These are phyloP conservation scores for Apotomis turbidana DNA, from an alignment of 2,888 invertebrate species.

Conservation along the genomic window DNA sequence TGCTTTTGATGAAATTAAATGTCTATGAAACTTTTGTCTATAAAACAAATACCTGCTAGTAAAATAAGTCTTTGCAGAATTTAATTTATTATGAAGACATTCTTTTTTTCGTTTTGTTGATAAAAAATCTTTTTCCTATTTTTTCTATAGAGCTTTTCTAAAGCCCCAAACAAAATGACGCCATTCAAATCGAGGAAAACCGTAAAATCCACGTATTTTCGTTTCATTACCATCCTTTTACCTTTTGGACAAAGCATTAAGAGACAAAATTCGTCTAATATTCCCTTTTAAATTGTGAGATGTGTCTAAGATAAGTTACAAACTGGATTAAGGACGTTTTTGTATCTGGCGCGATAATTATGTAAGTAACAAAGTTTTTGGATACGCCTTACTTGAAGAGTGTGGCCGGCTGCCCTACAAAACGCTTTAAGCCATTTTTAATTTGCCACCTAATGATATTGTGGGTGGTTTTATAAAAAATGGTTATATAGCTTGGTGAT, in stretches of 20 bases:
- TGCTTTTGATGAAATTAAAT: too few species aligned
- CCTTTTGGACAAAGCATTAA: constrained; percentile 6
- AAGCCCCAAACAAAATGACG: neutral
- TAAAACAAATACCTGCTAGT: too few species aligned
- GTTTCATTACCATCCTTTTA: constrained; percentile 6
- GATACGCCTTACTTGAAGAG: neutral
- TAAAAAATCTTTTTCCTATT: neutral
- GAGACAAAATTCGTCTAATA: neutral
- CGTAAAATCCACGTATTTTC: neutral
- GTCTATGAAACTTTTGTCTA: too few species aligned
- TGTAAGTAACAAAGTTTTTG: constrained; percentile 18
- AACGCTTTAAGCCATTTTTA: neutral
- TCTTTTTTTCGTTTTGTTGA: too few species aligned
- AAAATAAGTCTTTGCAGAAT: too few species aligned
- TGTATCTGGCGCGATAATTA: constrained; percentile 4
- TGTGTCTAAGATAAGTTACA: constrained; percentile 3
- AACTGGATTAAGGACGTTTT: constrained; percentile 8
- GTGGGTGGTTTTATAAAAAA: too few species aligned
- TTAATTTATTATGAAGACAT: too few species aligned
- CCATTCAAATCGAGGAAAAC: constrained; percentile 1
- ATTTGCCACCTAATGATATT: too few species aligned
- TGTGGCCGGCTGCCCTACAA: neutral
- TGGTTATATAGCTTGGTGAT: too few species aligned
- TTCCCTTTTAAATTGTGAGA: constrained; percentile 2
- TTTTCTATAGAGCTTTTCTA: neutral